A percentile compares a stretch with the other conserved stretches of the same genome.
phyloP scores from a whole-genome alignment of 1,140 invertebrate genomes.

The Calliopsis andreniformis region DNA sequence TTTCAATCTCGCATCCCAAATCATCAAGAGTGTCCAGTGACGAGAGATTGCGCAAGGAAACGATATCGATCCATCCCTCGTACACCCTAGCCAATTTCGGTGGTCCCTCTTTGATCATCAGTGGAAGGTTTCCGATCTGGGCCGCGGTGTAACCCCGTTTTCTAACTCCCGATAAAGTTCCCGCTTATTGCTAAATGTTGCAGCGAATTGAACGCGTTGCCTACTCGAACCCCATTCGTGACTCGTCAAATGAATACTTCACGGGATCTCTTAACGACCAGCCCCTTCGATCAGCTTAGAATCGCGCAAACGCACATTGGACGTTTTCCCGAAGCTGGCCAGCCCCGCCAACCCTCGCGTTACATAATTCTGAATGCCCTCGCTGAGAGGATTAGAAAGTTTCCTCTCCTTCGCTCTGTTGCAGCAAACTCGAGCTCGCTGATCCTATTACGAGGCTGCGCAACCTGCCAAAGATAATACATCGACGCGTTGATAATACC shows the following conservation, averaged over 20 bases:
- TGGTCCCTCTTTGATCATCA: too few relatives aligned
- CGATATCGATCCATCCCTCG: too few relatives aligned
- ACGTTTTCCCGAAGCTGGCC: background rate
- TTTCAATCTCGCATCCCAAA: too few relatives aligned
- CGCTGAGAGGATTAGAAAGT: slow-evolving; percentile 22
- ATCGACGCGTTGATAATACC: slow-evolving; percentile 6
- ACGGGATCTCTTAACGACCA: background rate
- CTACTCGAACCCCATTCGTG: too few relatives aligned
- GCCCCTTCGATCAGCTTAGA: background rate
- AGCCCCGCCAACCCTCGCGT: background rate
- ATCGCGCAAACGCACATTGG: background rate
- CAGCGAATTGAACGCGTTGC: too few relatives aligned
- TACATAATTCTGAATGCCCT: background rate
- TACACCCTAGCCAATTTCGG: too few relatives aligned
- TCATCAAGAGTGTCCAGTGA: too few relatives aligned
- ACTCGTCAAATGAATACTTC: background rate
- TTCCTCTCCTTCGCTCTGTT: slow-evolving; percentile 21
- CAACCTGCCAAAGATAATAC: slow-evolving; percentile 38
- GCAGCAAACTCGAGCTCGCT: background rate
- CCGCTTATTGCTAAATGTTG: too few relatives aligned
- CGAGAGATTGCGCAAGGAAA: too few relatives aligned
- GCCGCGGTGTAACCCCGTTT: too few relatives aligned
- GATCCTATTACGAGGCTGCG: slow-evolving; percentile 26
- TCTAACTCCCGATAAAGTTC: too few relatives aligned
- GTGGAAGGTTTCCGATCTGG: too few relatives aligned